phyloP scores from a whole-genome alignment of 1,140 invertebrate genomes.

The Cydia pomonella region DNA sequence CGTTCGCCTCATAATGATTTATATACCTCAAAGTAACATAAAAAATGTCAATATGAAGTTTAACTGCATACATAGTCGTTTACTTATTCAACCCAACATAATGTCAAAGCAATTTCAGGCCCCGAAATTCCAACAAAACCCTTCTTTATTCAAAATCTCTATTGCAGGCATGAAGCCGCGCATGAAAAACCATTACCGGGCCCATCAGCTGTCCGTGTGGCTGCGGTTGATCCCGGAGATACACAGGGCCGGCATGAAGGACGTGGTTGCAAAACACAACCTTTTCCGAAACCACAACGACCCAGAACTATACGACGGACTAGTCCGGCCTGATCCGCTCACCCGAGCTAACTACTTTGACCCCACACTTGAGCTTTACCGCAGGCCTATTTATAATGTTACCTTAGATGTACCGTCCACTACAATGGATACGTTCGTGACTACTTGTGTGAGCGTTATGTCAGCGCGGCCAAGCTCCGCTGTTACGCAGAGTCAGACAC shows the following conservation, averaged over 20 bases:
- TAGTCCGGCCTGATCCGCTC: conserved; percentile 89
- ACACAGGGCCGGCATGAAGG: conserved; percentile 93
- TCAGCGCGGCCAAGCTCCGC: conserved; percentile 75
- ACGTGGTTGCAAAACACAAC: conserved; percentile 91
- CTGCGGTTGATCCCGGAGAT: conserved; percentile 95
- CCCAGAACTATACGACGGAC: conserved; percentile 89
- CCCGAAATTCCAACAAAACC: conserved; percentile 15
- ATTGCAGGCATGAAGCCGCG: conserved; percentile 91
- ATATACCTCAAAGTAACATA: conserved; percentile 27
- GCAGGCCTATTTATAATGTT: conserved; percentile 80
- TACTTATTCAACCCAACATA: not conserved
- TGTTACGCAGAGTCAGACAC: conserved; percentile 69
- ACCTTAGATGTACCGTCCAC: conserved; percentile 80
- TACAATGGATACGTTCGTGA: conserved; percentile 82
- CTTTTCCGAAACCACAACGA: conserved; percentile 91
- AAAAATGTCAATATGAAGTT: not conserved
- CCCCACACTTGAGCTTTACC: conserved; percentile 81
- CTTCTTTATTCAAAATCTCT: conserved; percentile 41
- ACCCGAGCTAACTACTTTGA: conserved; percentile 82
- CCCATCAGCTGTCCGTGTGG: conserved; percentile 97
- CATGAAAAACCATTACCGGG: conserved; percentile 96
- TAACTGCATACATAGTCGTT: not conserved
- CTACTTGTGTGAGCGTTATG: conserved; percentile 82
- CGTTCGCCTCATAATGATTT: no score
- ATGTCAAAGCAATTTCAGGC: conserved; percentile 3